Conservation (phyloP, 2,797 vertebrate genomes). For the Melanitta fusca region DNA sequence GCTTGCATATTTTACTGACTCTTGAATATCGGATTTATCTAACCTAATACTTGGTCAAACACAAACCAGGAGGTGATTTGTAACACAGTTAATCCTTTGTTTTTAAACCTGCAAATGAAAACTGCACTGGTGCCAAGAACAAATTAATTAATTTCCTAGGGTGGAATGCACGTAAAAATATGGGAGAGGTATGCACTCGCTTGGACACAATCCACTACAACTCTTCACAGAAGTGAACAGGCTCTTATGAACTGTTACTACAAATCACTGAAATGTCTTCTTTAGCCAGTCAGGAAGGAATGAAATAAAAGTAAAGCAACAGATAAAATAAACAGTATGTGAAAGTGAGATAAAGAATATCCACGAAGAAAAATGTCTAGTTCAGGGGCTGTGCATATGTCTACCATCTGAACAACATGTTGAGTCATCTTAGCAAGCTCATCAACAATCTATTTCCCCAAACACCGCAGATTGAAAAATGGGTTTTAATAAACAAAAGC, state of each 20-base stretch:
- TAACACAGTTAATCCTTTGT: background rate
- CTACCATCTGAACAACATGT: background rate
- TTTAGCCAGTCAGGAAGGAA: background rate
- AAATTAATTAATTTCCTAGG: background rate
- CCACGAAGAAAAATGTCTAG: background rate
- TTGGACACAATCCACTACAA: background rate
- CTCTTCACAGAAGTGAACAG: background rate
- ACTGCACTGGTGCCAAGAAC: background rate
- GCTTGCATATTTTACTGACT: background rate
- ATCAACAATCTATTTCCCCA: background rate
- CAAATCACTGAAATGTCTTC: background rate
- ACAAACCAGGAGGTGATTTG: background rate
- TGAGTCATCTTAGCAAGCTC: background rate
- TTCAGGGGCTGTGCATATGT: background rate
- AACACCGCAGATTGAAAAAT: background rate
- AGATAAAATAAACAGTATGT: background rate
- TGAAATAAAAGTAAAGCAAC: background rate
- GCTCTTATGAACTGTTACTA: background rate
- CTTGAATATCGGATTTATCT: background rate
- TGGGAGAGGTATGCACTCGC: fast-evolving
- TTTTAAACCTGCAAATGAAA: background rate
- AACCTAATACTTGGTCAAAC: background rate
- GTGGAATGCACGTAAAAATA: fast-evolving
- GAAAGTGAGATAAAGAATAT: background rate
- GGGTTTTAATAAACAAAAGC: background rate